phyloP scores from a whole-genome alignment of 2,113 vertebrate species.

The Phoenicopterus ruber region DNA sequence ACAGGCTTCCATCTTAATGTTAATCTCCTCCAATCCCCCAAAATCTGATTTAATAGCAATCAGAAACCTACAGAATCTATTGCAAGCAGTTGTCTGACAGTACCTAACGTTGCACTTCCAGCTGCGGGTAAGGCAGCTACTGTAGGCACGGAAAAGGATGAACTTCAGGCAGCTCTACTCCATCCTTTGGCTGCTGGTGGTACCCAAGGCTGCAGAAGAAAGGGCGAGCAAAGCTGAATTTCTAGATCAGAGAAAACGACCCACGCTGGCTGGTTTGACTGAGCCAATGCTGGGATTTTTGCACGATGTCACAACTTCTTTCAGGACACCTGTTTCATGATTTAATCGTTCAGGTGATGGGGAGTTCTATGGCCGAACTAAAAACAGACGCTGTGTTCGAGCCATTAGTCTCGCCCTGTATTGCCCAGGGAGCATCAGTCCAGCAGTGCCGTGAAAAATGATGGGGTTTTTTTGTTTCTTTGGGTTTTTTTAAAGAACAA shows the following conservation, averaged over 20 bases:
- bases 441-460: background rate
- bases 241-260: background rate
- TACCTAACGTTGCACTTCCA: background rate
- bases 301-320: background rate
- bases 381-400: background rate
- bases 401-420: background rate
- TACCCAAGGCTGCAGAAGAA: background rate
- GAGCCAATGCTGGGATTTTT: background rate
- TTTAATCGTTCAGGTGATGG: background rate
- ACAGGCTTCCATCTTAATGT: background rate
- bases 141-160: background rate
- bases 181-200: background rate
- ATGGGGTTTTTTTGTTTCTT: fast-evolving
- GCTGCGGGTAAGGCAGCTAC: background rate
- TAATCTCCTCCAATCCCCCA: background rate
- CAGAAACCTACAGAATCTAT: background rate
- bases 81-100: background rate
- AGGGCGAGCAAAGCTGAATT: background rate
- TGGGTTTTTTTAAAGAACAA: background rate
- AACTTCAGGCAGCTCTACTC: background rate
- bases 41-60: background rate
- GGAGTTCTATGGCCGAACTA: background rate
- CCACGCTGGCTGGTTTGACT: background rate
- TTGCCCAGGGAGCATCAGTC: background rate
- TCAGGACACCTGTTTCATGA: background rate